Base-by-base conservation (phyloP, 1,140 invertebrate genomes). In the Drosophila parvula region DNA sequence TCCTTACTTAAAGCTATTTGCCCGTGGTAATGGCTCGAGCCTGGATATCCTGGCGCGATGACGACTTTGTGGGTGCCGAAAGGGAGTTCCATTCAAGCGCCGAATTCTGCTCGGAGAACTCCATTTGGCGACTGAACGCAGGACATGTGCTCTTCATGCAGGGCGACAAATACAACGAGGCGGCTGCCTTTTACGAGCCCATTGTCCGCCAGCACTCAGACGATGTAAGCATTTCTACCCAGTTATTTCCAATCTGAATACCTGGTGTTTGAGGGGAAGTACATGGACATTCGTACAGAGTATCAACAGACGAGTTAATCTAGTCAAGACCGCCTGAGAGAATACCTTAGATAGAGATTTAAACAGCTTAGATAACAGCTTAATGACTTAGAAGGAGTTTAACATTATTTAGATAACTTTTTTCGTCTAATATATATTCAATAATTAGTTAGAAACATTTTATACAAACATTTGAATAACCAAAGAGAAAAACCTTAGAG, bases 91-190 rank as follows among this genome's bases (percentile, higher is more conserved):
- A 98, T 27, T 98, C 98, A 92, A 99, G 98, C 50, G 97, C 98
- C 0, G 99, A 99, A 91, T 99, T 99, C 92, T 99, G 98, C 89
- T 98, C 98, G 81, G 98, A 99, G 90, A 97, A 99, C 85, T 98
- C 99, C 86, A 95, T 96, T 2, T 86, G 98, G 98, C 96, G 98
- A 77, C 93, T 99, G 7, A 99, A 99, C 91, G 98, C 99, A 0
- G 99, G 98, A 0, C 99, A 99, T 91, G 98, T 99, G 4, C 93
- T 99, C 6, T 99, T 99, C 92, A 99, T 99, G 99, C 98, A 98
- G 92, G 98, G 98, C 92, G 98, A 97, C 90, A 99, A 99, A 92
- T 99, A 98, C 91, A 99, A 99, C 91, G 98, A 99, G 93, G 97
- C 98, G 0, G 97, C 98, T 4, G 97, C 97, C 44, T 99, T 99